Conservation (phyloP, 2,113 vertebrate genomes). For the Typhlomys cinereus region DNA sequence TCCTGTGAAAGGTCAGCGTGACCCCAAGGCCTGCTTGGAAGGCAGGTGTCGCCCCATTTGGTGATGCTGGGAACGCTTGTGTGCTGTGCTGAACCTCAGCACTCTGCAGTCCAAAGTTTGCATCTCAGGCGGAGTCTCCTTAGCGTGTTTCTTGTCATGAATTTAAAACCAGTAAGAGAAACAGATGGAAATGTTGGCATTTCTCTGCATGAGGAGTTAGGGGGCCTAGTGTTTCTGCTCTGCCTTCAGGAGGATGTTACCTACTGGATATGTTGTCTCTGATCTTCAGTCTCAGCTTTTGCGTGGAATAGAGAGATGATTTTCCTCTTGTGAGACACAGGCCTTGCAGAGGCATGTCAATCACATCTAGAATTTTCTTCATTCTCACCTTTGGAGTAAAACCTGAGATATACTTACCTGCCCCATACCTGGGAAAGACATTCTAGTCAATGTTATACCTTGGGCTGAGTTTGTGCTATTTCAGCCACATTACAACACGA, state of each 20-base stretch:
- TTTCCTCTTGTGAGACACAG: neutral
- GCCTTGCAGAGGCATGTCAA: neutral
- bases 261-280: neutral
- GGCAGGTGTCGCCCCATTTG: accelerated
- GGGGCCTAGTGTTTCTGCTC: neutral
- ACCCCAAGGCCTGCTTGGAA: too few relatives aligned
- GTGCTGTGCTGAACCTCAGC: neutral
- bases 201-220: neutral
- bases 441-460: neutral
- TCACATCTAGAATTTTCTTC: neutral
- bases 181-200: neutral
- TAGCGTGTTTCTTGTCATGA: neutral
- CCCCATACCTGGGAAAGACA: neutral
- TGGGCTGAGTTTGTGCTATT: neutral
- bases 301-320: neutral
- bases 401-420: neutral
- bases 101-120: neutral
- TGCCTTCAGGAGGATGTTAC: neutral
- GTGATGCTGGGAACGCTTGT: neutral
- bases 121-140: neutral
- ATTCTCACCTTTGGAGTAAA: neutral
- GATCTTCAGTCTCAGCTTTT: neutral
- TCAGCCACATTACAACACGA: neutral
- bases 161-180: neutral
- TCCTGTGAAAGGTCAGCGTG: too few relatives aligned